phyloP scores from a whole-genome alignment of 2,797 vertebrate species.

The Garrulus glandarius region DNA sequence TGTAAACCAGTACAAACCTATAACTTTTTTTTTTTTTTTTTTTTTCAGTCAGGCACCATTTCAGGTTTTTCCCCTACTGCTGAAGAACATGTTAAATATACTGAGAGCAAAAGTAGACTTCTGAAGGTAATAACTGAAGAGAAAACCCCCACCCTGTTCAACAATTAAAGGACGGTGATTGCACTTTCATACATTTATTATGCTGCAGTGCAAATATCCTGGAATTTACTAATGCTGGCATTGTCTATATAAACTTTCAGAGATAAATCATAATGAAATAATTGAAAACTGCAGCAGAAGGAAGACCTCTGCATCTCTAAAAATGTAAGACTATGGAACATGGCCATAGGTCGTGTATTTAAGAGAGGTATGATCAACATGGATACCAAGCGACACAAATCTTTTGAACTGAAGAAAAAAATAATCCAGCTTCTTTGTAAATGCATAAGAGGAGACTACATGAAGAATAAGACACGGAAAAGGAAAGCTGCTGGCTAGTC shows the following conservation, averaged over 20 bases:
- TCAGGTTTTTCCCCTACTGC: not conserved
- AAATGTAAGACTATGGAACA: not conserved
- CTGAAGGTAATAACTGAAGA: not conserved
- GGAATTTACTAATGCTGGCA: not conserved
- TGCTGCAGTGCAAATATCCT: not conserved
- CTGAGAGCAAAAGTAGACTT: not conserved
- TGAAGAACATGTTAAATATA: not conserved
- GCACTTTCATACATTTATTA: not conserved
- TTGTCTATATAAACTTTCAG: not conserved
- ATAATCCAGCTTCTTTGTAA: not conserved
- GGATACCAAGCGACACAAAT: not conserved
- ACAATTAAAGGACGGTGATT: not conserved
- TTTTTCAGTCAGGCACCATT: not conserved
- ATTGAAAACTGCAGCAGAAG: not conserved
- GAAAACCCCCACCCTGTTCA: not conserved
- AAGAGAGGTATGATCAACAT: not conserved
- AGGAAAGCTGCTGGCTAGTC: not conserved
- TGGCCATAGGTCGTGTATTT: not conserved
- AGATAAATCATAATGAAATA: not conserved
- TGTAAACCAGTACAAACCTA: not conserved
- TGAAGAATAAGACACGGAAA: not conserved
- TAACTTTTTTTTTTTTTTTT: not conserved
- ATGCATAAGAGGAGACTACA: not conserved
- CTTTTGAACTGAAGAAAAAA: not conserved
- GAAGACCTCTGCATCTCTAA: not conserved